Base-by-base conservation (phyloP, 2,113 vertebrate species). In the Equus przewalskii region DNA sequence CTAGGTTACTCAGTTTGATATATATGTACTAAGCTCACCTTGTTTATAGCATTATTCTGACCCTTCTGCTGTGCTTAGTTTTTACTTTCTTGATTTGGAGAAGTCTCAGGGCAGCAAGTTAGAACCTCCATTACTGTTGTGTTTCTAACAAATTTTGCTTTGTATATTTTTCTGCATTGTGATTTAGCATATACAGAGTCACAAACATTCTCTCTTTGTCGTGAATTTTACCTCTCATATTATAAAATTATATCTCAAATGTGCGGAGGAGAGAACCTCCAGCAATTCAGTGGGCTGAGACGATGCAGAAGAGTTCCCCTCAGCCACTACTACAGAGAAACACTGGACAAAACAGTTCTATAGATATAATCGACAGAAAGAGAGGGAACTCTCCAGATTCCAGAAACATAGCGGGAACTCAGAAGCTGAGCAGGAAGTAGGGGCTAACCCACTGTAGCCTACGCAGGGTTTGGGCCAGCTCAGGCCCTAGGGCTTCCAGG, bases 71-170 rank as follows among this genome's bases (percentile, higher is more conserved):
- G 58, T 62, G 28, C 49, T 91, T 69, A 89, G 46, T 80, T 56
- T 91, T 89, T 75, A 89, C 44, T n/a, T 65, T 94, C 62, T 96
- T 89, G 21, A 60, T 58, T 94, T 96, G 36, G 62, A 64, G 21
- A 94, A 75, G 72, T 70, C 6, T 60, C 19, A 56, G 0, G 18
- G 28, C 14, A 83, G 46, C 14, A 75, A 7, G 12, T 69, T 58
- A 73, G 84, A 81, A 28, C 26, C 44, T 81, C 88, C 54, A 70
- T 76, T 58, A 26, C 5, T 65, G 24, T 22, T n/a, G 33, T 64
- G 3, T 58, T 82, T 54, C 73, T 92, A 90, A 85, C 67, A 88
- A 9, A 54, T 79, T 69, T 67, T 96, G 62, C 41, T 93, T 58
- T 7, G 6, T 41, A 30, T 24, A 69, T 51, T 69, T 67, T 76